phyloP scores from a whole-genome alignment of 2,888 invertebrate species.

The Rhagium mordax region DNA sequence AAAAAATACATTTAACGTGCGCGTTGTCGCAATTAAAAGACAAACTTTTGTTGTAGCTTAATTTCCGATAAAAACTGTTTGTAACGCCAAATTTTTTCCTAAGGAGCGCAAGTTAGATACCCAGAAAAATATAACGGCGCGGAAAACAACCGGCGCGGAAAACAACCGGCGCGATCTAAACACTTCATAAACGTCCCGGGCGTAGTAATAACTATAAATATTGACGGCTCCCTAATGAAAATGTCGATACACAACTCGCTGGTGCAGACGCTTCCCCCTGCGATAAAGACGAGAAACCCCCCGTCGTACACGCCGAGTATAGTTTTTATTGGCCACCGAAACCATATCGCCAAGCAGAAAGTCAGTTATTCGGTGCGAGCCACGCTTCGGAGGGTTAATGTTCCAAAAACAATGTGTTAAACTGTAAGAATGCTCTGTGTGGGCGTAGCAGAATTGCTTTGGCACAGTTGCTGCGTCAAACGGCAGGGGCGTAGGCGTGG shows the following conservation, averaged over 20 bases:
- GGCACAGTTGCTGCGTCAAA: conserved; percentile 14
- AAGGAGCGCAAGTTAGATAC: no score
- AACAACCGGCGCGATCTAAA: not conserved
- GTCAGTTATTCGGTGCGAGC: not conserved
- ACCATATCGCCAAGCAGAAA: not conserved
- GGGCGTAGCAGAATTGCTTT: conserved; percentile 8
- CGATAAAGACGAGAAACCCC: not conserved
- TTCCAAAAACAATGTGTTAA: conserved; percentile 34
- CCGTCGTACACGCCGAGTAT: not conserved
- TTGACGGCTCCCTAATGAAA: not conserved
- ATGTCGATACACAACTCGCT: not conserved
- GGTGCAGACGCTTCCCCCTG: not conserved
- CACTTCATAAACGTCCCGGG: not conserved
- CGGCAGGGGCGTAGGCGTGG: conserved; percentile 3
- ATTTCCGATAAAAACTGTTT: no score
- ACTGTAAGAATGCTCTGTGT: conserved; percentile 28
- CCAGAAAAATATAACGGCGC: no score
- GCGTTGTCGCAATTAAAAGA: no score
- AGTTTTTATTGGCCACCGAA: conserved; percentile 1
- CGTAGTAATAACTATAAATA: not conserved
- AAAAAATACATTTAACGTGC: no score
- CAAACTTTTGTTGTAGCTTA: no score
- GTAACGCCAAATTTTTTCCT: no score
- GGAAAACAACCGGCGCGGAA: not conserved
- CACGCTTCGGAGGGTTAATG: conserved; percentile 33